Base-by-base conservation (phyloP, 2,113 vertebrate species). In the Pithys albifrons region DNA sequence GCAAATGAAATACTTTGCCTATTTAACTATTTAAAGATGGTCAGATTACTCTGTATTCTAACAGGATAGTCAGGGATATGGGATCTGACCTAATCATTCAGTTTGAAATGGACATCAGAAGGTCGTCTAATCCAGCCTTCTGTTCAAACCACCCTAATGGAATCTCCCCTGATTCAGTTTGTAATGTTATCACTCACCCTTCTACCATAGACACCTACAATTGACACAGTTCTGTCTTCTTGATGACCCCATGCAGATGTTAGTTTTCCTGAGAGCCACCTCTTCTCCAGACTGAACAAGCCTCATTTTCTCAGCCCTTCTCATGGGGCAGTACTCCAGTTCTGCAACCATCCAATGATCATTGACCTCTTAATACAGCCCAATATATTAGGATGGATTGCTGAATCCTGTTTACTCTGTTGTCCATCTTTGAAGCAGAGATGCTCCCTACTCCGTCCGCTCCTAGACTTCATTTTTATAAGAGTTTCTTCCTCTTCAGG, bases 211-310 rank as follows among this genome's bases (percentile, higher is more conserved):
- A 19, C 19, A 69, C 17, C 31, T 52, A 12, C 37, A 45, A 73
- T 61, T 29, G 25, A 3, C 22, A 28, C 2, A 6, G 24, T 3
- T 70, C 10, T 15, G 0, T 37, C 10, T 70, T 71, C 55, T 25
- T 52, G 15, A 31, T n/a, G 41, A 58, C 7, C 13, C 37, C 19
- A 49, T 28, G 19, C 2, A 62, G 20, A 35, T 17, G 19, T 35
- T 31, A 23, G 19, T 27, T 48, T 5, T n/a, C 10, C 19, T 84
- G 37, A 74, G 85, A 81, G 24, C 7, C 22, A 52, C 45, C 27
- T 81, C 37, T 81, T 62, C 78, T 66, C 61, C 52, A 85, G 16
- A 28, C 14, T 58, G 31, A 52, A 20, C 19, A 48, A 78, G 10
- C 3, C 27, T 14, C 15, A 11, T 54, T 67, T 54, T 31, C 24